phyloP scores from a whole-genome alignment of 2,888 invertebrate species.

The Mimas tiliae region DNA sequence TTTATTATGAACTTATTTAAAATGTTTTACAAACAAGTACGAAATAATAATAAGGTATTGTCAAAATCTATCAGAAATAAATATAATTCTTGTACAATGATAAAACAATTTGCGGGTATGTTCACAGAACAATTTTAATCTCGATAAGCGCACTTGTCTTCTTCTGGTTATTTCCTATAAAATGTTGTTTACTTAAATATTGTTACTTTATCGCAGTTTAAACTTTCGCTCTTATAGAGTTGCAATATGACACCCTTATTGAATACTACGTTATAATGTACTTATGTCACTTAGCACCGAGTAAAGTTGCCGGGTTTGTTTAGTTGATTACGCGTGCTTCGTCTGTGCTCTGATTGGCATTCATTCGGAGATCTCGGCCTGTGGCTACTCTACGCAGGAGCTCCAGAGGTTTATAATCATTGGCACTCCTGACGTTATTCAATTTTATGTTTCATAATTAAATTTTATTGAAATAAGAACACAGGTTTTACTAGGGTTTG shows the following conservation, averaged over 20 bases:
- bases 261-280: constrained; percentile 23
- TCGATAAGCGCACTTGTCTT: neutral
- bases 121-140: neutral
- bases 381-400: constrained; percentile 39
- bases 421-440: neutral
- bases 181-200: too few relatives aligned
- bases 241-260: neutral
- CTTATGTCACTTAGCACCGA: constrained; percentile 30
- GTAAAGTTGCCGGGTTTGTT: constrained; percentile 35
- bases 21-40: too few relatives aligned
- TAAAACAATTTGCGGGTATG: too few relatives aligned
- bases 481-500: too few relatives aligned
- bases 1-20: too few relatives aligned
- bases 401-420: constrained; percentile 41
- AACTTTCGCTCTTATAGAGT: neutral
- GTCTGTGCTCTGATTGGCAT: constrained; percentile 55
- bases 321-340: constrained; percentile 48
- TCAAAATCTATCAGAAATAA: too few relatives aligned
- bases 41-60: neutral
- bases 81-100: too few relatives aligned
- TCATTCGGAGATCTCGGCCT: constrained; percentile 37
- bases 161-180: too few relatives aligned
- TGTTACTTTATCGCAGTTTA: too few relatives aligned
- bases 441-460: neutral
- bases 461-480: too few relatives aligned